phyloP scores from a whole-genome alignment of 2,113 vertebrate species.

The Semicossyphus pulcher region DNA sequence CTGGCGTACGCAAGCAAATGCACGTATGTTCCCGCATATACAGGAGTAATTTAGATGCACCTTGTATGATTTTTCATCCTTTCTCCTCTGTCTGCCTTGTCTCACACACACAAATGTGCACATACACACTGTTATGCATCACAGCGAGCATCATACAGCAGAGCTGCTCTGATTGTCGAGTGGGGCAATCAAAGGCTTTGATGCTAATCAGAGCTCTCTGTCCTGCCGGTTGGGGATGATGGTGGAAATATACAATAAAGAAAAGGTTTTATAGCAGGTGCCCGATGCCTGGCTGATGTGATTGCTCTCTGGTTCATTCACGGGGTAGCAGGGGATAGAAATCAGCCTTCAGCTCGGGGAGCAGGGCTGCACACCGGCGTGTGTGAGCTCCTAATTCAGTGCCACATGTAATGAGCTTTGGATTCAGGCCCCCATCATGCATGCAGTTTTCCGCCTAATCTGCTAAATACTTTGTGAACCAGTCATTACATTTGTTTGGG shows the following conservation, averaged over 20 bases:
- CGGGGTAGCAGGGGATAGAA: slow-evolving; percentile 48
- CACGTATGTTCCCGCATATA: not conserved
- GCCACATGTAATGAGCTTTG: slow-evolving; percentile 73
- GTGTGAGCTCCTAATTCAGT: slow-evolving; percentile 56
- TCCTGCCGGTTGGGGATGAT: slow-evolving; percentile 65
- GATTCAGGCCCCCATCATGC: slow-evolving; percentile 62
- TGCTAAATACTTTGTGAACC: slow-evolving; percentile 69
- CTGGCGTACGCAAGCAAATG: not conserved
- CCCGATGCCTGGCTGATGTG: slow-evolving; percentile 65
- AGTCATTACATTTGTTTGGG: slow-evolving; percentile 72
- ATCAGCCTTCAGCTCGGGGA: slow-evolving; percentile 56
- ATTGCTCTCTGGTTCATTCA: slow-evolving; percentile 69
- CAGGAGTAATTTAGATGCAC: slow-evolving; percentile 8
- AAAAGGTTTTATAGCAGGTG: slow-evolving; percentile 61
- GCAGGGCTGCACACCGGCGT: slow-evolving; percentile 27
- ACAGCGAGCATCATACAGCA: slow-evolving; percentile 50
- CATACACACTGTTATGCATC: slow-evolving; percentile 25
- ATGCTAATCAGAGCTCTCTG: slow-evolving; percentile 79
- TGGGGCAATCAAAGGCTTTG: slow-evolving; percentile 81
- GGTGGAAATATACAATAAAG: slow-evolving; percentile 72
- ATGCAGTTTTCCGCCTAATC: slow-evolving; percentile 57
- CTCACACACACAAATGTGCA: not conserved
- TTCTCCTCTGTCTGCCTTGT: not conserved
- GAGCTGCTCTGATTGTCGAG: slow-evolving; percentile 78
- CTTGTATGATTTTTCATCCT: slow-evolving; percentile 4